phyloP scores from a whole-genome alignment of 2,797 vertebrate species.

The Eleutherodactylus coqui region DNA sequence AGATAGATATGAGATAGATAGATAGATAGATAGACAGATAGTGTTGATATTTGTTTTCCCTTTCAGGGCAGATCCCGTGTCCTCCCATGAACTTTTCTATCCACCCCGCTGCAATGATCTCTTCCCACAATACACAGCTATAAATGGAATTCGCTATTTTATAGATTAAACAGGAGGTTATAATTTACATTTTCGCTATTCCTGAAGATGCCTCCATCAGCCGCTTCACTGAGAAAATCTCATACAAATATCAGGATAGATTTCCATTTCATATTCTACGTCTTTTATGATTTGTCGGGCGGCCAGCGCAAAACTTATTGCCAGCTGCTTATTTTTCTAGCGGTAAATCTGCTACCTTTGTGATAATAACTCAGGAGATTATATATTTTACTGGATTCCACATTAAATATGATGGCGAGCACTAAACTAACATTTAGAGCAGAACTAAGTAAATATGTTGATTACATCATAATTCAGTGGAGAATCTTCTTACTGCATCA shows the following conservation, averaged over 20 bases:
- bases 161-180: slow-evolving; percentile 2
- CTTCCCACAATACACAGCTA: background rate
- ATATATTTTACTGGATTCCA: slow-evolving; percentile 53
- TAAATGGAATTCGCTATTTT: slow-evolving; percentile 17
- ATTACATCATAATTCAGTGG: slow-evolving; percentile 27
- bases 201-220: slow-evolving; percentile 1
- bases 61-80: background rate
- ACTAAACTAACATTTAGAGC: slow-evolving; percentile 49
- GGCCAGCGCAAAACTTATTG: slow-evolving; percentile 26
- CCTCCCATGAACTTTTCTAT: background rate
- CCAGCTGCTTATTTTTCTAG: slow-evolving; percentile 15
- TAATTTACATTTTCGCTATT: slow-evolving; percentile 33
- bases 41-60: too few relatives aligned
- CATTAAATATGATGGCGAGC: slow-evolving; percentile 38
- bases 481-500: background rate
- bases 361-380: slow-evolving; percentile 42
- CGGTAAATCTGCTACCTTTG: slow-evolving; percentile 55
- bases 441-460: slow-evolving; percentile 47
- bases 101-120: background rate
- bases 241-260: slow-evolving; percentile 5
- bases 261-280: slow-evolving; percentile 28
- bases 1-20: too few relatives aligned
- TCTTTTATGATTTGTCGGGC: slow-evolving; percentile 48
- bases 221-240: background rate
- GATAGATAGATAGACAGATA: too few relatives aligned